phyloP scores from a whole-genome alignment of 2,113 vertebrate genomes.

The human (Homo sapiens) region GRCh38 chr12:130905001-130905500 shows the following conservation, averaged over 20 bases:
- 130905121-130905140: no score
- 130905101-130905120: not conserved
- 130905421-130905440: not conserved
- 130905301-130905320: no score
- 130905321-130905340: not conserved
- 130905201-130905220: no score
- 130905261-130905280: not conserved
- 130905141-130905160: no score
- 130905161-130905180: no score
- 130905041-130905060: no score
- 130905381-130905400: no score
- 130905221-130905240: no score
- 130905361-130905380: not conserved
- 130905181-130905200: no score
- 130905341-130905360: not conserved
- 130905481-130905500: not conserved
- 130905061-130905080: not conserved
- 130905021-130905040: no score
- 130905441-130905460: not conserved
- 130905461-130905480: not conserved
- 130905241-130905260: not conserved
- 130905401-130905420: not conserved
- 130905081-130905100: no score
- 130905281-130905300: fast-evolving
- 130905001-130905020: no score